Base-by-base conservation (phyloP, 2,113 vertebrate genomes). In the Physeter macrocephalus region DNA sequence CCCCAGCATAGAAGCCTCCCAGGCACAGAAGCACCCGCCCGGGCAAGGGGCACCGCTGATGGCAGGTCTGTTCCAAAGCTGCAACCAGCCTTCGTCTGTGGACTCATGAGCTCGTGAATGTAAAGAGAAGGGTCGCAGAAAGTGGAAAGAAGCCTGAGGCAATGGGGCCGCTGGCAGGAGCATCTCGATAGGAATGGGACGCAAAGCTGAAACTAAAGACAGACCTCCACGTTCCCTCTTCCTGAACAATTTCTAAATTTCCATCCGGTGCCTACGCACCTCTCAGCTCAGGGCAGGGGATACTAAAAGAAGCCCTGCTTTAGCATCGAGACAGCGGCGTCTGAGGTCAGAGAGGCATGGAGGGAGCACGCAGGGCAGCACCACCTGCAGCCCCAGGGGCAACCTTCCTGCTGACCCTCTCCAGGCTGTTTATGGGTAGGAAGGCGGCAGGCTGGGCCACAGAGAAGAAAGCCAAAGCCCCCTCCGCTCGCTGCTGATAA, bases 381-480 rank as follows among this genome's bases (percentile, higher is more conserved):
- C 49, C 34, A 0, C 43, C 69, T 14, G 62, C 36, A 39, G 90
- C 62, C 52, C 78, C 54, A 0, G 4, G 12, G 66, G 74, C 80
- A 29, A 34, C 74, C 64, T 91, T 67, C 90, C 72, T 46, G 54
- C 25, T 39, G 54, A 21, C 81, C 67, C 31, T 15, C 78, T 17
- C 75, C 23, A 2, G 34, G 29, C 43, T 93, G 96, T 96, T 98
- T 95, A 97, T 6, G 61, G 20, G 82, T 52, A 83, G 97, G 94
- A 95, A 97, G 90, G 87, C 34, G 8, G 57, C 0, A 0, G 88
- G 61, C 83, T 75, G 81, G 93, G 86, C 89, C 9, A 2, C 49
- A 49, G 80, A 90, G 66, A 93, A 71, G 80, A 96, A 97, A 64
- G 62, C 84, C 52, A 83, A 92, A 72, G 67, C 66, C 78, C 91